phyloP scores from a whole-genome alignment of 2,113 vertebrate genomes.

The Xenotilapia longispinis region DNA sequence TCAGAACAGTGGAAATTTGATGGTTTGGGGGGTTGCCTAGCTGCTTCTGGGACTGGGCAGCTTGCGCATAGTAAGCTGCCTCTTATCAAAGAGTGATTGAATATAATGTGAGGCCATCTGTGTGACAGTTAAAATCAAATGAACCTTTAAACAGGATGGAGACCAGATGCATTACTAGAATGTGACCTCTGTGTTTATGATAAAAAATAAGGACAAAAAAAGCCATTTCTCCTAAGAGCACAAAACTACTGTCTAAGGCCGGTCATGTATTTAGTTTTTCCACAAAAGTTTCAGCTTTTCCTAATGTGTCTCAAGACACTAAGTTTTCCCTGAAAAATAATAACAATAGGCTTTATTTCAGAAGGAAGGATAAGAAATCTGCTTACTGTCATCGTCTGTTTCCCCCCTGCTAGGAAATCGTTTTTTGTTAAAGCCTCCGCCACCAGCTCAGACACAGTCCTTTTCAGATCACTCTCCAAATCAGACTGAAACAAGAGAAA shows the following conservation, averaged over 20 bases:
- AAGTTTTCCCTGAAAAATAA: background rate
- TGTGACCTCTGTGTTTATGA: background rate
- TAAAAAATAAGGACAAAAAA: background rate
- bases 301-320: background rate
- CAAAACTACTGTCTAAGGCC: background rate
- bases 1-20: background rate
- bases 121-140: background rate
- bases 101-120: background rate
- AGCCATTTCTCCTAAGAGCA: background rate
- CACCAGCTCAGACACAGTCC: conserved; percentile 8
- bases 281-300: background rate
- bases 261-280: background rate
- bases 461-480: background rate
- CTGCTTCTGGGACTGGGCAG: background rate
- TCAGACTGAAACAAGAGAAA: conserved; percentile 29
- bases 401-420: conserved; percentile 42
- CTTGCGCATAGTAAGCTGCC: background rate
- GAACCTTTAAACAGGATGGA: background rate
- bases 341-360: background rate
- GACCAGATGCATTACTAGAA: background rate
- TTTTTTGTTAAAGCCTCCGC: conserved; percentile 39
- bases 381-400: conserved; percentile 73
- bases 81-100: background rate
- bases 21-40: background rate
- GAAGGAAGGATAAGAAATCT: background rate